phyloP scores from a whole-genome alignment of 2,113 vertebrate species.

The Macaca mulatta region DNA sequence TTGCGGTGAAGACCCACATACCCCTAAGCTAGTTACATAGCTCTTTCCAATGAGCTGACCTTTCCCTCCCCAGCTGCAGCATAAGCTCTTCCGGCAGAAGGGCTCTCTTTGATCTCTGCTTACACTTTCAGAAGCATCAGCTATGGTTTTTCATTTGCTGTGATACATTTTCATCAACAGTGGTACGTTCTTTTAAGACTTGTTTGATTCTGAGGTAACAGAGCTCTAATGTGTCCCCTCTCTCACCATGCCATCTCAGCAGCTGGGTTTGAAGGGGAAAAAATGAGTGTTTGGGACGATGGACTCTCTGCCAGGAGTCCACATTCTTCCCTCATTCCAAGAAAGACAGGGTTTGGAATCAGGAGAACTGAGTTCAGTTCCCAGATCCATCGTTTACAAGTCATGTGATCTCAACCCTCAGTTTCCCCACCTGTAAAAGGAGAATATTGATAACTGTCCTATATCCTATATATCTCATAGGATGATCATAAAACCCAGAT shows the following conservation, averaged over 20 bases:
- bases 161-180: neutral
- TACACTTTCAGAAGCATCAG: neutral
- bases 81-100: neutral
- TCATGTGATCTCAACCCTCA: neutral
- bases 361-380: neutral
- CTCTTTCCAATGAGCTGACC: neutral
- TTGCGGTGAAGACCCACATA: accelerated
- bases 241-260: neutral
- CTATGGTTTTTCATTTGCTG: neutral
- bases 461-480: neutral
- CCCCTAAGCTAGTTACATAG: neutral
- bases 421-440: neutral
- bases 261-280: neutral
- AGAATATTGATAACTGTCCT: neutral
- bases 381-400: neutral
- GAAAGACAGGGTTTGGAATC: neutral
- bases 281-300: neutral
- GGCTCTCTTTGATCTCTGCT: neutral
- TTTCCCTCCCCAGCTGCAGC: neutral
- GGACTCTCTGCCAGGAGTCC: too few species aligned
- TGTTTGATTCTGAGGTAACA: neutral
- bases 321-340: neutral
- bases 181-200: neutral
- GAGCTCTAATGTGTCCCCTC: too few species aligned
- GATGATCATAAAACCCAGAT: neutral